A percentile compares a stretch with the other conserved stretches of the same genome.
phyloP scores from a whole-genome alignment of 2,113 vertebrate genomes.

The Cercopithecus mona region DNA sequence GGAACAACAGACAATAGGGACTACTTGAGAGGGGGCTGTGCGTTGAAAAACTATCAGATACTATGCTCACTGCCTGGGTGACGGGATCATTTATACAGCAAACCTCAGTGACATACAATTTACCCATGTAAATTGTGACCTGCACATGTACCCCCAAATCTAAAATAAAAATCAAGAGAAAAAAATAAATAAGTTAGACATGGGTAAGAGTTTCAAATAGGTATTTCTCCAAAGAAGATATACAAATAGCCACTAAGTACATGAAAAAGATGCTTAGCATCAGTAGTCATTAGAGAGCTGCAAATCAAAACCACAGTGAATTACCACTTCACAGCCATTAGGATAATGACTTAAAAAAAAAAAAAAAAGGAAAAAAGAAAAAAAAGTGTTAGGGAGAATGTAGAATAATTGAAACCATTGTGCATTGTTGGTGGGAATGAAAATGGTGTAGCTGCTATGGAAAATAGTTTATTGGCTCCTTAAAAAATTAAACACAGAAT shows the following conservation, averaged over 20 bases:
- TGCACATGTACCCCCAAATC: too few species aligned
- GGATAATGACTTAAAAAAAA: neutral
- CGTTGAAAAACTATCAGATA: too few species aligned
- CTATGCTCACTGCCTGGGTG: too few species aligned
- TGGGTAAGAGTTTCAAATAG: neutral
- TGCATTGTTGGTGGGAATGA: neutral
- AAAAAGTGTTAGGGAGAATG: neutral
- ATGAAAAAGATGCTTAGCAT: neutral
- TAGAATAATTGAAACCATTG: neutral
- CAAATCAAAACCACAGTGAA: neutral
- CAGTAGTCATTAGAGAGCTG: neutral
- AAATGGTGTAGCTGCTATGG: neutral
- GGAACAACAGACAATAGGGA: too few species aligned
- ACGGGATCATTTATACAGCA: too few species aligned
- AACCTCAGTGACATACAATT: too few species aligned
- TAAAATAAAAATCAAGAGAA: too few species aligned
- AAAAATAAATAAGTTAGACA: neutral
- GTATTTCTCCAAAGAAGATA: slow-evolving; percentile 12
- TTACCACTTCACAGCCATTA: neutral
- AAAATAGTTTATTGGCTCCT: neutral
- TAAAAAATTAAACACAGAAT: slow-evolving; percentile 19
- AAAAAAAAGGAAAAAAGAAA: neutral
- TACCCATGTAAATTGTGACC: too few species aligned
- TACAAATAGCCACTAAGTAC: neutral
- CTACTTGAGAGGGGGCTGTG: too few species aligned